Evolutionary conservation across 2,888 invertebrate species (phyloP).

Genomic region (Macroteleia sp.): DNA sequence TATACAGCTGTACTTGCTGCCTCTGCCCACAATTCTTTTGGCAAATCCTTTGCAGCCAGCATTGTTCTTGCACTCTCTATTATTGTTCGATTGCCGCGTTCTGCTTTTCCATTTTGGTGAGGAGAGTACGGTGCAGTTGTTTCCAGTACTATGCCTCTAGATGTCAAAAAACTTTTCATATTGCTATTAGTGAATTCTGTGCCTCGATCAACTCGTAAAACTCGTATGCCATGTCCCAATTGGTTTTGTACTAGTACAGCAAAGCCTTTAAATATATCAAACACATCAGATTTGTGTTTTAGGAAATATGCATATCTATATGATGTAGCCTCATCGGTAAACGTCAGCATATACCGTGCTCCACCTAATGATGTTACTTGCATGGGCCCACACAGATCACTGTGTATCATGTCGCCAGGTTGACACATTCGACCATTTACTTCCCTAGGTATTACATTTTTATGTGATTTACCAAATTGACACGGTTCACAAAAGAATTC

Average conservation of each 20-base stretch:
- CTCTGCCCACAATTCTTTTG: slow-evolving; percentile 38
- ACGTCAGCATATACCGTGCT: slow-evolving; percentile 27
- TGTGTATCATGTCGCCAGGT: slow-evolving; percentile 35
- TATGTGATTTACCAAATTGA: slow-evolving; percentile 27
- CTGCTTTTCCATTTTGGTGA: slow-evolving; percentile 60
- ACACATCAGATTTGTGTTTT: slow-evolving; percentile 55
- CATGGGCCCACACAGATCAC: slow-evolving; percentile 55
- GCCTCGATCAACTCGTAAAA: slow-evolving; percentile 62
- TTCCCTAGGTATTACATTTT: neutral
- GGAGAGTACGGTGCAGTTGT: slow-evolving; percentile 51
- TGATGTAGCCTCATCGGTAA: slow-evolving; percentile 27
- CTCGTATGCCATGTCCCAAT: slow-evolving; percentile 36
- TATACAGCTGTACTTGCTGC: slow-evolving; percentile 38
- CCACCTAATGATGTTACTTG: slow-evolving; percentile 52
- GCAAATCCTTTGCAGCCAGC: slow-evolving; percentile 44
- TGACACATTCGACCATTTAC: neutral
- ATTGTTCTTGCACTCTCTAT: slow-evolving; percentile 57
- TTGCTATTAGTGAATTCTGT: slow-evolving; percentile 12
- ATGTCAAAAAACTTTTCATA: slow-evolving; percentile 19
- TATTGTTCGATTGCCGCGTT: slow-evolving; percentile 60
- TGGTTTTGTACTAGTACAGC: slow-evolving; percentile 31
- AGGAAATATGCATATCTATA: slow-evolving; percentile 58
- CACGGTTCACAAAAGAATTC: slow-evolving; percentile 41
- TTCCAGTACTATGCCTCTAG: neutral
- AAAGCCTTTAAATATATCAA: slow-evolving; percentile 43